These are phyloP conservation scores for Zaprionus inermis DNA, from an alignment of 1,140 invertebrate species.

Conservation along the genomic window DNA sequence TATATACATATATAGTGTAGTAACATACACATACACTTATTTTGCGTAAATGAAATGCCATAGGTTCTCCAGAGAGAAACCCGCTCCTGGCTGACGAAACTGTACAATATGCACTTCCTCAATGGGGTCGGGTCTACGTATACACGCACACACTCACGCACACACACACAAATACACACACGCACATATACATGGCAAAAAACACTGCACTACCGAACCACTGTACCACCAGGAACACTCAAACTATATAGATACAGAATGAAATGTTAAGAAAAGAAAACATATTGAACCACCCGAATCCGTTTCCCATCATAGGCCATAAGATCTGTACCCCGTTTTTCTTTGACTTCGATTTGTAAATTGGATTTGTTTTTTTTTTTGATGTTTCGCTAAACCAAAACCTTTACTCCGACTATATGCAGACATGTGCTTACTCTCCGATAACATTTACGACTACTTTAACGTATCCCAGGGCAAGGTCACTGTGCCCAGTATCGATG, in stretches of 20 bases:
- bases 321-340: conserved; percentile 37
- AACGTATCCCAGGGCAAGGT: conserved; percentile 99
- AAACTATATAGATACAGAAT: background rate
- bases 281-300: conserved; percentile 2
- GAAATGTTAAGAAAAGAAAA: background rate
- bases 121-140: conserved; percentile 12
- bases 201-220: conserved; percentile 25
- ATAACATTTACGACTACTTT: conserved; percentile 95
- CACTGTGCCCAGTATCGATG: conserved; percentile 97
- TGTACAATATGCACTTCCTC: conserved; percentile 12
- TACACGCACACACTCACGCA: conserved; percentile 27
- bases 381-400: conserved; percentile 66
- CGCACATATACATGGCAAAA: conserved; percentile 15
- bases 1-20: background rate
- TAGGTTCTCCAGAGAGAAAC: conserved; percentile 56
- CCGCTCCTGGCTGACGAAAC: conserved; percentile 74
- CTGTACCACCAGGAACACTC: conserved; percentile 27
- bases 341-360: conserved; percentile 2
- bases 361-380: conserved; percentile 6
- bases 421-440: conserved; percentile 93
- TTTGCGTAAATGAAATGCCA: conserved; percentile 43
- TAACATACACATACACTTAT: background rate
- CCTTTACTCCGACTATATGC: conserved; percentile 81
- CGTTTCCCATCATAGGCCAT: conserved; percentile 38
- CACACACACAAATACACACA: conserved; percentile 10